Evolutionary conservation across 1,140 invertebrate species (phyloP), one percentile per base, ranked within the genome.

Genomic region (Colletes latitarsis): DNA sequence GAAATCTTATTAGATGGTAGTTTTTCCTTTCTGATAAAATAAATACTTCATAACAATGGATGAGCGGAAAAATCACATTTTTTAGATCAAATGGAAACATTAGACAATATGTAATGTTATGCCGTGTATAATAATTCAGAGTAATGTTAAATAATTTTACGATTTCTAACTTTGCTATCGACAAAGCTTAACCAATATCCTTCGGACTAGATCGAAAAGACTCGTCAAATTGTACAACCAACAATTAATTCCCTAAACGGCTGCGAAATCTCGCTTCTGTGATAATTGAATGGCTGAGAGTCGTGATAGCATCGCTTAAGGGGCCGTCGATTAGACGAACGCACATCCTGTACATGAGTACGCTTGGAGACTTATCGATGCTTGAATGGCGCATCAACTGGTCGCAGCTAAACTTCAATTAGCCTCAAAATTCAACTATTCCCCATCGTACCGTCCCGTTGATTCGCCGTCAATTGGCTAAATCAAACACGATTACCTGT

Each of bases 161-260:
- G 43, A 43, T 43, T 9, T 9, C 1, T 43, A 43, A 43, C 43
- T 9, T 9, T 9, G 0, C 3, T 3, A 6, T 43, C 43, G 43
- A 30, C 43, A 43, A 43, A 46, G 43, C 43, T 46, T 46, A 46
- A 46, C 43, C 30, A 43, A 43, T 43, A 6, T 9, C 5, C 3
- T 43, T 43, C 43, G 43, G 6, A 6, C 2, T 9, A 43, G 43
- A 43, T 9, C 43, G 15, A 8, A n/a, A 10, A 9, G 6, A 41
- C 30, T 30, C 5, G 39, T 69, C 49, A 3, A 19, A 64, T 39
- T 5, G 19, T 39, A 14, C 71, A 19, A 60, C 57, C 43, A 46
- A 67, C 81, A 75, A 82, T 82, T 82, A 82, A 78, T 78, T 75
- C 53, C 77, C 63, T 67, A 74, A 66, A 68, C 58, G 41, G 68